A percentile compares a stretch with the other conserved stretches of the same genome.
phyloP scores from a whole-genome alignment of 1,140 invertebrate species.

The Drosophila funebris region DNA sequence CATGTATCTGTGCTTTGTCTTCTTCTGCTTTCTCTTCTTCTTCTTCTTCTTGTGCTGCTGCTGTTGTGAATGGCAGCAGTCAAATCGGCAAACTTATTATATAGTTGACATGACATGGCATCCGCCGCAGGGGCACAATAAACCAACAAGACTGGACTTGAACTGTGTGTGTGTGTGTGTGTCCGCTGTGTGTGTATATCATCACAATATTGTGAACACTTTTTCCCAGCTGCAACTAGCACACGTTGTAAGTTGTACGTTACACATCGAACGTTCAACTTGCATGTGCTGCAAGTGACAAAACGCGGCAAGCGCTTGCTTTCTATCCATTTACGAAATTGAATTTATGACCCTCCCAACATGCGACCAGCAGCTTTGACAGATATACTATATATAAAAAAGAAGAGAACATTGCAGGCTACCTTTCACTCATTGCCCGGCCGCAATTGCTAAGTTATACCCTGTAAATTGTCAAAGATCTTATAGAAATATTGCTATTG shows the following conservation, averaged over 20 bases:
- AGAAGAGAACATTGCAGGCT: not conserved
- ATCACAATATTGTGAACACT: slow-evolving; percentile 6
- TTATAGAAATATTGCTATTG: not conserved
- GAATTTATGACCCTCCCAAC: slow-evolving; percentile 66
- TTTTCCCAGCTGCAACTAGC: not conserved
- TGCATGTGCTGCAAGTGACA: slow-evolving; percentile 64
- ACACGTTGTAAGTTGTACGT: not conserved
- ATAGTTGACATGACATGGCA: slow-evolving; percentile 47
- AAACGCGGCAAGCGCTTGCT: slow-evolving; percentile 56
- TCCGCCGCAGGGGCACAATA: slow-evolving; percentile 16
- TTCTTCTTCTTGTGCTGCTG: not conserved
- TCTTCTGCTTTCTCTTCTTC: not conserved
- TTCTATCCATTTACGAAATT: slow-evolving; percentile 62
- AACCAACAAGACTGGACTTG: not conserved
- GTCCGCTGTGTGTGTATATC: not conserved
- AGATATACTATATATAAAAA: slow-evolving; percentile 15
- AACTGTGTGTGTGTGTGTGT: no score
- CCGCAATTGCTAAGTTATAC: not conserved
- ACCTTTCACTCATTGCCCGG: not conserved
- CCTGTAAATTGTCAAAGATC: not conserved
- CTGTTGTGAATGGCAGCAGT: slow-evolving; percentile 26
- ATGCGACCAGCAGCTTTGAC: slow-evolving; percentile 23
- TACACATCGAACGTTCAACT: slow-evolving; percentile 6
- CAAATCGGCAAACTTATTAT: slow-evolving; percentile 43
- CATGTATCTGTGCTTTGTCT: no score